These are phyloP conservation scores for Eospalax fontanierii DNA, from an alignment of 2,797 vertebrate species.

Conservation along the genomic window DNA sequence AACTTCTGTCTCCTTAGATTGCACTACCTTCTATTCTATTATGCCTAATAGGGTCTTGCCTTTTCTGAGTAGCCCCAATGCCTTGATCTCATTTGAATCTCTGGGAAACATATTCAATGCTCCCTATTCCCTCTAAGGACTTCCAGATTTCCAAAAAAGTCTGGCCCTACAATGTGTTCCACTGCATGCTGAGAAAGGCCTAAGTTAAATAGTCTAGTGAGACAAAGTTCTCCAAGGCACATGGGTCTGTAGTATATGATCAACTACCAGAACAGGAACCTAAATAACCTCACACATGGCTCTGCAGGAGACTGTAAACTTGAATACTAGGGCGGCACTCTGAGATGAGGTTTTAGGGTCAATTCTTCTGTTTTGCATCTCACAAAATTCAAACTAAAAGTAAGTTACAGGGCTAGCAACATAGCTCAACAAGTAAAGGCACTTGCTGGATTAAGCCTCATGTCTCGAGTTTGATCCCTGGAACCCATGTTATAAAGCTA, in stretches of 20 bases:
- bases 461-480: no score
- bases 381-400: conserved; percentile 41
- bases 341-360: background rate
- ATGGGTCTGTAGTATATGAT: background rate
- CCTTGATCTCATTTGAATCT: background rate
- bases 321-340: background rate
- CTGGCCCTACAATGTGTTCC: background rate
- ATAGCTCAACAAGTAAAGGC: no score
- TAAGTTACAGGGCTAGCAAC: background rate
- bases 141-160: conserved; percentile 34
- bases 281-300: background rate
- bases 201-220: background rate
- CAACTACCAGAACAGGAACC: background rate
- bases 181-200: background rate
- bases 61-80: background rate
- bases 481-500: no score
- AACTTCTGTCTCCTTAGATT: background rate
- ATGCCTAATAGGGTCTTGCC: background rate
- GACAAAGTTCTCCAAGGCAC: background rate
- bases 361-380: conserved; percentile 8
- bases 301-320: background rate
- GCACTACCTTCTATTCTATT: background rate
- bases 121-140: conserved; percentile 1
- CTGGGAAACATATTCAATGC: background rate
- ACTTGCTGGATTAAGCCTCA: no score